Conservation (phyloP, 2,113 vertebrate genomes). For the Epinephelus moara region DNA sequence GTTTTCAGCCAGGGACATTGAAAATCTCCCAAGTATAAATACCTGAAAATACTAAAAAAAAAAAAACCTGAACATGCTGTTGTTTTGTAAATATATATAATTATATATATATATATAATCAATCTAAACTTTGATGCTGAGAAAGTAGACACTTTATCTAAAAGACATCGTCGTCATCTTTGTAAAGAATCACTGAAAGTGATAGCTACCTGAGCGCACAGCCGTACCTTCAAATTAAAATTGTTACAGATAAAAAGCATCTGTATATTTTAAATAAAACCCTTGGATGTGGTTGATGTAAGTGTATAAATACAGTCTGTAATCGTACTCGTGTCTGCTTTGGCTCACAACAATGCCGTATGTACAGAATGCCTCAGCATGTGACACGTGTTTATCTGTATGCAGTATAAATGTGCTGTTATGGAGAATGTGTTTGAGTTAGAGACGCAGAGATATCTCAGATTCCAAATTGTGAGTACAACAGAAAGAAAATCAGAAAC, state of each 20-base stretch:
- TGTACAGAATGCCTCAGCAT: background rate
- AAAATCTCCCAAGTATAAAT: background rate
- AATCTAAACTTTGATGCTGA: background rate
- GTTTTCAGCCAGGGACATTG: background rate
- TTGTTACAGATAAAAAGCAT: background rate
- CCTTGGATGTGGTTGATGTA: slow-evolving; percentile 19
- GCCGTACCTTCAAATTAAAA: slow-evolving; percentile 18
- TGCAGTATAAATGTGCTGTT: background rate
- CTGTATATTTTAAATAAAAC: slow-evolving; percentile 41
- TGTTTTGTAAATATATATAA: background rate
- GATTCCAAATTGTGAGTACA: background rate
- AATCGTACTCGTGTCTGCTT: slow-evolving; percentile 6
- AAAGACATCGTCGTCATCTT: slow-evolving; percentile 1
- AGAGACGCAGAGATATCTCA: background rate
- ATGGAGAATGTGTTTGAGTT: background rate
- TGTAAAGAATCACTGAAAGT: slow-evolving; percentile 11
- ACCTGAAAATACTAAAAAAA: background rate
- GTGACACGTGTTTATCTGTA: background rate
- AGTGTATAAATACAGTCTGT: slow-evolving; percentile 37
- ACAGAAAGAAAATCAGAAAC: background rate
- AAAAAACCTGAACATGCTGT: background rate
- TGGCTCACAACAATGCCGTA: background rate
- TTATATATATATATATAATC: background rate
- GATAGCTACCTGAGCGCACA: background rate
- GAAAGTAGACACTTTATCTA: slow-evolving; percentile 11